Conservation (phyloP, 2,888 invertebrate species). For the Pollenia amentaria region DNA sequence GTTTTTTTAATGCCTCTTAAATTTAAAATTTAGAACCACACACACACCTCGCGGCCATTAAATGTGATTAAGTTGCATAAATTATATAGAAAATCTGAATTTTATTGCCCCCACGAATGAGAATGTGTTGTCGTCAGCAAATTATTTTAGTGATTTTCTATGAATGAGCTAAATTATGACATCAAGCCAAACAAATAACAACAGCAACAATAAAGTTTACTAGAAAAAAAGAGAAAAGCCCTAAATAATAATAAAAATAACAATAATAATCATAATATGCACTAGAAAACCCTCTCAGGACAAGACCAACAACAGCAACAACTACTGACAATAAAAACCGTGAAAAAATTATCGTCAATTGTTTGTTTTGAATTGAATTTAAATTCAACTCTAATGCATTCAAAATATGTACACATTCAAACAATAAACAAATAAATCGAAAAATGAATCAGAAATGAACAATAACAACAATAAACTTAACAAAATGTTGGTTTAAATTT, state of each 20-base stretch:
- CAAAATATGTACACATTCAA: slow-evolving; percentile 15
- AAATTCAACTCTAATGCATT: slow-evolving; percentile 71
- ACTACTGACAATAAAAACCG: slow-evolving; percentile 76
- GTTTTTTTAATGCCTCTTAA: slow-evolving; percentile 22
- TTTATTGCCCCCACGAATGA: slow-evolving; percentile 72
- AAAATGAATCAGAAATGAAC: slow-evolving; percentile 6
- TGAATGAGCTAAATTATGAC: slow-evolving; percentile 68
- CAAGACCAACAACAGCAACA: slow-evolving; percentile 29
- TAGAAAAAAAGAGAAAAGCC: slow-evolving; percentile 7
- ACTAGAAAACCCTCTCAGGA: slow-evolving; percentile 66
- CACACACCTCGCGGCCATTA: slow-evolving; percentile 76
- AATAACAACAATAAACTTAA: slow-evolving; percentile 55
- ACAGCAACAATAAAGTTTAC: neutral
- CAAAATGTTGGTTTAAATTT: slow-evolving; percentile 53
- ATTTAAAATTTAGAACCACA: slow-evolving; percentile 50
- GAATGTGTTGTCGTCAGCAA: slow-evolving; percentile 62
- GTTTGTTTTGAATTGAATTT: slow-evolving; percentile 79
- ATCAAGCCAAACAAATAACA: slow-evolving; percentile 31
- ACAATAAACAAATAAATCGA: slow-evolving; percentile 65
- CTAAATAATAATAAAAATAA: slow-evolving; percentile 57
- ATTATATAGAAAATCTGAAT: slow-evolving; percentile 79
- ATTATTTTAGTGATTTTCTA: slow-evolving; percentile 66
- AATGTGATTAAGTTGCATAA: slow-evolving; percentile 83
- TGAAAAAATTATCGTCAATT: slow-evolving; percentile 82
- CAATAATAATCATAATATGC: slow-evolving; percentile 37